Base-by-base conservation (phyloP, 2,888 invertebrate genomes). In the Saturnia pavonia region DNA sequence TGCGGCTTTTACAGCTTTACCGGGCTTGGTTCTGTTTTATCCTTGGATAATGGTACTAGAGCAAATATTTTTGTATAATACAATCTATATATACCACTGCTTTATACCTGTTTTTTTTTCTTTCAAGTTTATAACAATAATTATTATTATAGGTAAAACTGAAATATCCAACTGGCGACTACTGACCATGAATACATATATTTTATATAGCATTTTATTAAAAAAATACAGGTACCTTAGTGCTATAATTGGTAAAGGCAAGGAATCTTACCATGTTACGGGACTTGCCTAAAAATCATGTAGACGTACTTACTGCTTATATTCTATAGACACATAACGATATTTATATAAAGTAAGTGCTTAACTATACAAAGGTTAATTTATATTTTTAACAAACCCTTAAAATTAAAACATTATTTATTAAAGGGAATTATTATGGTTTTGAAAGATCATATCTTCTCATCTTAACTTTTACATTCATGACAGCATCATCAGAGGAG, bases 211-310 rank as follows among this genome's bases (percentile, higher is more conserved):
- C n/a, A n/a, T n/a, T n/a, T n/a, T n/a, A n/a, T n/a, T n/a, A n/a
- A n/a, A n/a, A n/a, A n/a, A n/a, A 63, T 63, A 63, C 34, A 14
- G 27, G 0, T 22, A 54, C 54, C 2, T 54, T 34, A 19, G 12
- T 27, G 34, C 14, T 34, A 63, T 63, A 14, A 63, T 63, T 27
- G 16, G 63, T 63, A 63, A 34, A 34, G 63, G 63, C 63, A 63
- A 34, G 63, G 63, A 63, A 16, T 63, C 63, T 34, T 63, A 34
- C 54, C 48, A 48, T 57, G 34, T 14, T 63, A 63, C 63, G 63
- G 27, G 63, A 63, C 27, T 63, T 63, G 63, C 12, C 14, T 63
- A 63, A 63, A 63, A 25, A 54, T 54, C 1, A 9, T 54, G 8
- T n/a, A 22, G 9, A 54, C 54, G 54, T 54, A 22, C 7, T 22